Evolutionary conservation across 2,888 invertebrate species (phyloP).

Genomic region (Ellobium chinense): DNA sequence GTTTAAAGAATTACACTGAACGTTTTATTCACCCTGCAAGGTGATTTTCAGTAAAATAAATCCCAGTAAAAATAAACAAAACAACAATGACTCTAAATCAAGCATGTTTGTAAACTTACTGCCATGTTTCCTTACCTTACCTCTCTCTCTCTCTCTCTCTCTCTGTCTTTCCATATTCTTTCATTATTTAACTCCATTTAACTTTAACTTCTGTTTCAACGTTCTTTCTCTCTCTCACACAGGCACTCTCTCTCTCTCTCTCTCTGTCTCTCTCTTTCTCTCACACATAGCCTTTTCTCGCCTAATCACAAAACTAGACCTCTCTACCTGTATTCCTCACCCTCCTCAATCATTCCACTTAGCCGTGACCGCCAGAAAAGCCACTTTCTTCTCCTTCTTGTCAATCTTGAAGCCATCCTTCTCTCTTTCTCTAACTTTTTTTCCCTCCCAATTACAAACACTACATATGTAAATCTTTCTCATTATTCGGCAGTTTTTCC

Average conservation of each 20-base stretch:
- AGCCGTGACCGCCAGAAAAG: no score
- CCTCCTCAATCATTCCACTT: background rate
- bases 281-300: background rate
- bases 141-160: background rate
- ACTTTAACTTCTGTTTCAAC: background rate
- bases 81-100: no score
- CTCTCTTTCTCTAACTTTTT: background rate
- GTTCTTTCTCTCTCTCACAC: background rate
- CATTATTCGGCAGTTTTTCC: no score
- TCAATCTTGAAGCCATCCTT: no score
- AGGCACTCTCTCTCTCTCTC: slow-evolving; percentile 10
- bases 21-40: no score
- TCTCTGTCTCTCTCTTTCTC: background rate
- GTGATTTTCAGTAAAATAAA: no score
- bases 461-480: no score
- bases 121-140: background rate
- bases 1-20: no score
- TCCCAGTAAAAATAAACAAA: no score
- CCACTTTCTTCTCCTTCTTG: no score
- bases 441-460: no score
- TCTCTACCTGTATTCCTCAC: background rate
- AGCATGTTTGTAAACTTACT: no score
- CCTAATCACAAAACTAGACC: background rate
- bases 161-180: background rate
- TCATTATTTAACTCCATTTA: background rate